phyloP scores from a whole-genome alignment of 2,113 vertebrate species.

The Elephantulus edwardii region DNA sequence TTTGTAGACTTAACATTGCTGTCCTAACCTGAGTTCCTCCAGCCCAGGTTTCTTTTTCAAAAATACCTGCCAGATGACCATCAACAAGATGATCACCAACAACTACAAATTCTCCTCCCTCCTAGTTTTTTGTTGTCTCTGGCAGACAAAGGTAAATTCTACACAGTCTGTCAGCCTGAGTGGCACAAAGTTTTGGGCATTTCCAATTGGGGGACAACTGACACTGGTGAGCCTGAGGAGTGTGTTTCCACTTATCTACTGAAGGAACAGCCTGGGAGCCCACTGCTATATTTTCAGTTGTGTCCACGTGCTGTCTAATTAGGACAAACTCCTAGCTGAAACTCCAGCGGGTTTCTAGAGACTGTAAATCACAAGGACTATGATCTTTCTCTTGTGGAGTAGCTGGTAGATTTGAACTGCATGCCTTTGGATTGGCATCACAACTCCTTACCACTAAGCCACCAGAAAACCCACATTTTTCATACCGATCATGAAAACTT shows the following conservation, averaged over 20 bases:
- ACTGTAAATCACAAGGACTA: no score
- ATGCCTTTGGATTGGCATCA: no score
- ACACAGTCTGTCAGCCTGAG: no score
- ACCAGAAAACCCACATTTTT: no score
- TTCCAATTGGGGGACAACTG: neutral
- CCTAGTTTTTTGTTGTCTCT: neutral
- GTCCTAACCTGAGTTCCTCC: neutral
- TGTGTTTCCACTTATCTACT: neutral
- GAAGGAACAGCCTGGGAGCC: neutral
- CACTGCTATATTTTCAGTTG: neutral
- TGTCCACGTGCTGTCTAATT: no score
- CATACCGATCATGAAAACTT: constrained; percentile 83
- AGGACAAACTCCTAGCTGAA: no score
- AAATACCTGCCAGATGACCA: neutral
- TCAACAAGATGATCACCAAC: neutral
- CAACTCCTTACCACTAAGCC: no score
- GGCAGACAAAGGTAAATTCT: neutral
- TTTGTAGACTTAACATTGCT: neutral
- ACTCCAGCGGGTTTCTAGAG: no score
- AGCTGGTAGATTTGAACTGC: no score
- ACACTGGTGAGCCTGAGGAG: neutral
- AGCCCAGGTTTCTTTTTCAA: neutral
- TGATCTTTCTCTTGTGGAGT: no score
- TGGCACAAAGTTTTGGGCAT: neutral
- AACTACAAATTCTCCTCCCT: neutral